Evolutionary conservation across 1,140 invertebrate genomes (phyloP), one percentile per base, ranked within the genome.

Genomic region (Micrasema longulum): DNA sequence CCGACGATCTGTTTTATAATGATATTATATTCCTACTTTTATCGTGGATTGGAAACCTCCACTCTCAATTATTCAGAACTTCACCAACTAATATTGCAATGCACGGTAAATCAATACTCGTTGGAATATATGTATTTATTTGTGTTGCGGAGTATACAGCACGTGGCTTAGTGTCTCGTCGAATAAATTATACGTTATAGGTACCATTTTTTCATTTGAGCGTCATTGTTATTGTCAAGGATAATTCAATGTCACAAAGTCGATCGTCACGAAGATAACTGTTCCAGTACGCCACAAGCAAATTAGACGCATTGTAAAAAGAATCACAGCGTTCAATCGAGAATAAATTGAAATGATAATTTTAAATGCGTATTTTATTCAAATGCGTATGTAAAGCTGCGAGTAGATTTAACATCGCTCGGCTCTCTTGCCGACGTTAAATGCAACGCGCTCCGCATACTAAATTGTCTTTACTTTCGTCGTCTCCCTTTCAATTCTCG

Each of bases 171-270:
- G 23, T 52, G 20, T 6, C 5, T 18, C 12, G 48, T 12, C 23
- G 48, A 52, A 52, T 52, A 52, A 52, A 52, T 52, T 52, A 52
- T 20, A 20, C 20, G n/a, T n/a, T n/a, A n/a, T n/a, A n/a, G n/a
- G n/a, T n/a, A n/a, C n/a, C 20, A 23, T 52, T 20, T 52, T 52
- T 52, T 52, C 48, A 14, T 52, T 52, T 52, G 48, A 52, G 3
- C 20, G 20, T 52, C 48, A 52, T 52, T 52, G 14, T 11, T n/a
- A n/a, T 52, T 14, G 14, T 52, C 48, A 52, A 52, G 48, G 48
- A 52, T 52, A 0, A n/a, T 11, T 52, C 48, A 52, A 52, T 52
- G 48, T 52, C 48, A 52, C 48, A 52, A 12, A 14, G 20, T 1
- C n/a, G n/a, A n/a, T n/a, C n/a, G n/a, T n/a, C 43, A 45, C 43